Evolutionary conservation across 2,888 invertebrate species (phyloP), one percentile per base, ranked within the genome.

Genomic region (Abscondita cerata): DNA sequence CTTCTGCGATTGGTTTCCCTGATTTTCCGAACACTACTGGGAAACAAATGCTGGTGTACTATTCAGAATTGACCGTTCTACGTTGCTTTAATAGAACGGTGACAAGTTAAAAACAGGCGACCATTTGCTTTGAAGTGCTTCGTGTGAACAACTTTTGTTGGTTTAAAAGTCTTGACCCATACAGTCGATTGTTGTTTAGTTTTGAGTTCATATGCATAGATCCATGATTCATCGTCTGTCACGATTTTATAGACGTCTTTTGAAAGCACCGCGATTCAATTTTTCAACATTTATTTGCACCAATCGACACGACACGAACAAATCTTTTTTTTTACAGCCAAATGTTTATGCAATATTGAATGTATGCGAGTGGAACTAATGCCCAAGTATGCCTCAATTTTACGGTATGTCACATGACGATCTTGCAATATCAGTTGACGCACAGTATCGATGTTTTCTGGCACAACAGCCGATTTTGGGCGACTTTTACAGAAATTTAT

Each of bases 61-160:
- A 72, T 60, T 72, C 69, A 51, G 67, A 66, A 68, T 72, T 70
- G 58, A 70, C 67, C 62, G 33, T 48, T 31, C 31, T 48, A 31
- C 25, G 31, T 19, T 31, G 66, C 71, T 66, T 61, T 57, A 64
- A 66, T 70, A 67, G 33, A 68, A 68, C 52, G 58, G 67, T 60
- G 62, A 46, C 46, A 53, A 66, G 55, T 69, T 60, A 70, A 53
- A 70, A 70, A 64, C 66, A 65, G 58, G 69, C 67, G 38, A 72
- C 62, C 79, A 83, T 62, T 62, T 64, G 47, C 50, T 68, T 68
- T 31, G 52, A 66, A 59, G 63, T 68, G 63, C 67, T 69, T 56
- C 66, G 58, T 51, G 36, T 65, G 68, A 67, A 68, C 63, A 48
- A 69, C 65, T 70, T 70, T 70, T 61, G 65, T 65, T 65, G 62